Evolutionary conservation across 2,888 invertebrate species (phyloP).

Genomic region (Darwinula stevensoni): DNA sequence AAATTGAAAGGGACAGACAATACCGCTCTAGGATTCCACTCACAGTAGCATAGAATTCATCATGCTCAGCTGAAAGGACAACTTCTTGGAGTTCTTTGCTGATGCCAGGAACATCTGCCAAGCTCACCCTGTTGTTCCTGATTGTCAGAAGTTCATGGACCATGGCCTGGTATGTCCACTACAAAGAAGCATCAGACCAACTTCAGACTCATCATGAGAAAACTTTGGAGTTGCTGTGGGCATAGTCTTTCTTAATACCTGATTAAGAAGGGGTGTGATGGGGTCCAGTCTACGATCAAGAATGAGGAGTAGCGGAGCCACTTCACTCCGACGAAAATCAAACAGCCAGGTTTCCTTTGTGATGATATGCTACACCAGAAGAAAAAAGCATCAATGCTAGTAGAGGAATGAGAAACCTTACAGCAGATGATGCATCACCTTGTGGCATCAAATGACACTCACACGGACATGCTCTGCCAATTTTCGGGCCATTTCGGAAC

Average conservation of each 20-base stretch:
- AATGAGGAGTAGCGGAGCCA: slow-evolving; percentile 34
- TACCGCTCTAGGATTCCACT: slow-evolving; percentile 12
- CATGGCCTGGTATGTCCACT: slow-evolving; percentile 99
- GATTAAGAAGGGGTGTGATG: slow-evolving; percentile 75
- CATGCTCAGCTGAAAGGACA: slow-evolving; percentile 75
- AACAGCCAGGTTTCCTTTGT: slow-evolving; percentile 62
- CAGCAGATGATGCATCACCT: not conserved
- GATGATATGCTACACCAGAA: slow-evolving; percentile 31
- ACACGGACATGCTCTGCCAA: slow-evolving; percentile 51
- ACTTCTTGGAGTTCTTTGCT: slow-evolving; percentile 71
- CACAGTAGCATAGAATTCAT: slow-evolving; percentile 81
- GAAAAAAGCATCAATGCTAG: slow-evolving; percentile 5
- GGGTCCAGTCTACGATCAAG: slow-evolving; percentile 82
- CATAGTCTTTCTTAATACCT: no score
- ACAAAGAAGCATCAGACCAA: slow-evolving; percentile 12
- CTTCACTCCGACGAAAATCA: slow-evolving; percentile 37
- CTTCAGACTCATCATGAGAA: slow-evolving; percentile 7
- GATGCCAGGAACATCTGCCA: slow-evolving; percentile 52
- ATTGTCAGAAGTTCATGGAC: slow-evolving; percentile 86
- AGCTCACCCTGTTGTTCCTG: slow-evolving; percentile 68
- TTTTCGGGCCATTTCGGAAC: slow-evolving; percentile 51
- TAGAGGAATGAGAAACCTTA: slow-evolving; percentile 3
- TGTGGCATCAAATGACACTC: slow-evolving; percentile 10
- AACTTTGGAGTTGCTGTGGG: not conserved
- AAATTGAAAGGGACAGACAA: slow-evolving; percentile 5